A percentile compares a stretch with the other conserved stretches of the same genome.
phyloP scores from a whole-genome alignment of 2,888 invertebrate genomes.

The Ferdinandea cuprea region DNA sequence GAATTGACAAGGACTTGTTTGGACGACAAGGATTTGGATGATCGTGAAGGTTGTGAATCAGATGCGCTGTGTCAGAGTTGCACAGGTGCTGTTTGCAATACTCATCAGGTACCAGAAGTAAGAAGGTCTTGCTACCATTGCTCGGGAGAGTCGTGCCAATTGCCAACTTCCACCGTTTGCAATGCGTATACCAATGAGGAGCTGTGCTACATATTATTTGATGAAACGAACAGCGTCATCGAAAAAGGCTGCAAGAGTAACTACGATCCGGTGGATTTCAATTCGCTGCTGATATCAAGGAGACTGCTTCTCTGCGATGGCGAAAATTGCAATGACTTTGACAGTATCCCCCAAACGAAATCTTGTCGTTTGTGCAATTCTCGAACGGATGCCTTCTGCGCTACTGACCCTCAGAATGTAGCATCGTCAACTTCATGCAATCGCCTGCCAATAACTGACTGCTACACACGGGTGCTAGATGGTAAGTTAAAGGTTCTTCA shows the following conservation, averaged over 20 bases:
- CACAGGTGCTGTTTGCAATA: slow-evolving; percentile 76
- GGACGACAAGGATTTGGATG: slow-evolving; percentile 79
- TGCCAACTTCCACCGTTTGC: slow-evolving; percentile 75
- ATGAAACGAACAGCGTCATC: slow-evolving; percentile 71
- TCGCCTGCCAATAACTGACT: slow-evolving; percentile 76
- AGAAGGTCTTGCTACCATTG: slow-evolving; percentile 78
- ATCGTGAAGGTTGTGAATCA: slow-evolving; percentile 76
- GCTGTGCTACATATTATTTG: slow-evolving; percentile 78
- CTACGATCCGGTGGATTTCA: slow-evolving; percentile 76
- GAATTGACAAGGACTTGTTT: slow-evolving; percentile 79
- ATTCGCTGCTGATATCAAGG: slow-evolving; percentile 73
- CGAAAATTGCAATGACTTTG: slow-evolving; percentile 78
- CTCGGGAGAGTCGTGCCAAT: slow-evolving; percentile 77
- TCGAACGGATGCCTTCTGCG: slow-evolving; percentile 77
- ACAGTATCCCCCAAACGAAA: slow-evolving; percentile 75
- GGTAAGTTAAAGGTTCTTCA: slow-evolving; percentile 41
- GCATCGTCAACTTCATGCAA: slow-evolving; percentile 73
- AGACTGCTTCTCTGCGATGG: slow-evolving; percentile 78
- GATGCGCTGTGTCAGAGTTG: slow-evolving; percentile 77
- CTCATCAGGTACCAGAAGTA: slow-evolving; percentile 72
- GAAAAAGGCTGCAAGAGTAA: slow-evolving; percentile 79
- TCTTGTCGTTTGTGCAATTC: slow-evolving; percentile 78
- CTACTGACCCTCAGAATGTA: slow-evolving; percentile 75
- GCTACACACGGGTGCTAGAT: slow-evolving; percentile 76
- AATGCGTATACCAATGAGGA: slow-evolving; percentile 76